Percentiles rank a stretch among this genome's conserved stretches.
Conservation (phyloP, 2,113 vertebrate species). For the Hippocampus abdominalis region DNA sequence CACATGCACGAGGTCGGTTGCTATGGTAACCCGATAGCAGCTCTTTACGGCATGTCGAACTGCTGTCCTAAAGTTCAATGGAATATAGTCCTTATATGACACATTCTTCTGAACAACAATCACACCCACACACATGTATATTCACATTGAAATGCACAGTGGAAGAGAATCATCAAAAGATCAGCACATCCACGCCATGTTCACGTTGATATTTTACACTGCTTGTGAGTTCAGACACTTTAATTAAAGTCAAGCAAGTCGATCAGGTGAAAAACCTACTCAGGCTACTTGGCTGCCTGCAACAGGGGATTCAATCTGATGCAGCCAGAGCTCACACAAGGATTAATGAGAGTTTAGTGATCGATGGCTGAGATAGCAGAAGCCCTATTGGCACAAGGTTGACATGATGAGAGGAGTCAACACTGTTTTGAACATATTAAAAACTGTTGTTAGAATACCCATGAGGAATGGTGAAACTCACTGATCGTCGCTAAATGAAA, state of each 20-base stretch:
- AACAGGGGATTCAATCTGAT: not conserved
- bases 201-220: not conserved
- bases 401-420: not conserved
- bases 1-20: too few species aligned
- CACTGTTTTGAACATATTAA: not conserved
- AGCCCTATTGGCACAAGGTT: not conserved
- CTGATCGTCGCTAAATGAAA: not conserved
- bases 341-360: slow-evolving; percentile 1
- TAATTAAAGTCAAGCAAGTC: slow-evolving; percentile 2
- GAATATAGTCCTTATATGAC: too few species aligned
- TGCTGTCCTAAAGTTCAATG: too few species aligned
- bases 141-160: not conserved
- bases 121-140: not conserved
- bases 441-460: not conserved
- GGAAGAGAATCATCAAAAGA: not conserved
- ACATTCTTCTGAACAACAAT: not conserved
- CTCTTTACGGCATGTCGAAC: too few species aligned
- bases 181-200: not conserved
- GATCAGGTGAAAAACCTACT: not conserved
- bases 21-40: too few species aligned
- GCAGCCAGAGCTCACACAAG: not conserved
- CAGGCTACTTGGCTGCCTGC: not conserved
- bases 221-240: not conserved
- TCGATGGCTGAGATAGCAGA: not conserved
- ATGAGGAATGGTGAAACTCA: not conserved